Percentiles rank a stretch among this genome's conserved stretches.
phyloP scores from a whole-genome alignment of 2,113 vertebrate genomes.

The Channa maculata region DNA sequence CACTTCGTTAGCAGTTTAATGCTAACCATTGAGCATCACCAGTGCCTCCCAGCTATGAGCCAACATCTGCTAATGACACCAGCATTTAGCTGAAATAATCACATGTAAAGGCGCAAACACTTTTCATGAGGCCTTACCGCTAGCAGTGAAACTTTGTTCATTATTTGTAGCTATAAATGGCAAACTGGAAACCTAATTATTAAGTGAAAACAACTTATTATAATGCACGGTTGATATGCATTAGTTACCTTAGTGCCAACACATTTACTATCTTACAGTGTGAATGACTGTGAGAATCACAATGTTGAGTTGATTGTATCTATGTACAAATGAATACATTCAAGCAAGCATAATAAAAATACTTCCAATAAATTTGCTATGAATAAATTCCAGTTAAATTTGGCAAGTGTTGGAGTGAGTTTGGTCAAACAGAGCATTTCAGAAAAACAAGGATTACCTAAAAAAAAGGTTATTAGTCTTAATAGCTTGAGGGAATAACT shows the following conservation, averaged over 20 bases:
- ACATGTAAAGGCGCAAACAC: constrained; percentile 27
- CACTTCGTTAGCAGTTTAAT: constrained; percentile 78
- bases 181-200: neutral
- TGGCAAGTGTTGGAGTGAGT: neutral
- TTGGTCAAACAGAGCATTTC: constrained; percentile 9
- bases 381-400: neutral
- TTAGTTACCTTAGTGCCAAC: neutral
- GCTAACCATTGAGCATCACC: constrained; percentile 68
- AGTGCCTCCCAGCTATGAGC: constrained; percentile 74
- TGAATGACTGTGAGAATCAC: too few relatives aligned
- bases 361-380: too few relatives aligned
- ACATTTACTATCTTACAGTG: neutral
- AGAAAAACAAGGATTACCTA: constrained; percentile 1
- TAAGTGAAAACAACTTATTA: neutral
- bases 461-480: constrained; percentile 14
- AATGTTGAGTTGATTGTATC: too few relatives aligned
- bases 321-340: too few relatives aligned
- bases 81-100: constrained; percentile 70
- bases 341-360: too few relatives aligned
- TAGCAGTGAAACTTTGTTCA: constrained; percentile 7
- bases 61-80: constrained; percentile 77
- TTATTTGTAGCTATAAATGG: constrained; percentile 28
- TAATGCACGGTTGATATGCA: neutral
- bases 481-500: constrained; percentile 7
- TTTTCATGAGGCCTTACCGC: neutral